Evolutionary conservation across 2,113 vertebrate genomes (phyloP), one percentile per base, ranked within the genome.

Genomic region (Dipodomys ordii): DNA sequence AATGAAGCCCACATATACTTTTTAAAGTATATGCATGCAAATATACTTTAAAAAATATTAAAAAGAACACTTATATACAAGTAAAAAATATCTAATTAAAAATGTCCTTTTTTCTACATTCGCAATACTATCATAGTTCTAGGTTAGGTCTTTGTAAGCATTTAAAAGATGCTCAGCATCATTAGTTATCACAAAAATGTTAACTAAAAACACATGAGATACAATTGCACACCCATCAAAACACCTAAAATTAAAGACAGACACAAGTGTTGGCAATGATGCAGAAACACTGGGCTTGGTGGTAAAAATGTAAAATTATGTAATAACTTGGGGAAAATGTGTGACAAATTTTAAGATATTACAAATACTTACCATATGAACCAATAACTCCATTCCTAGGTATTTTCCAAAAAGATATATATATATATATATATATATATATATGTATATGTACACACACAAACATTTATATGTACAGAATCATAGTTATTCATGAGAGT

Each of bases 371-470:
- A 94, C 18, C 67, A 62, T 69, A 81, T 77, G 71, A 87, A 35
- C 44, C 73, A 87, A 44, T 27, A 95, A 81, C 93, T 95, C 27
- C 49, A 95, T 62, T 89, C 44, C 46, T n/a, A 92, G 72, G 19
- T 92, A 87, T 94, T 93, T 96, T 93, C 35, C 72, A 77, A 78
- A 88, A 22, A 92, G 25, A 95, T 92, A 96, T 39, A 39, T 39
- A 39, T 39, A 39, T 39, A 39, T 39, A 39, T 65, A 44, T 74
- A 28, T n/a, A 53, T 67, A 74, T 49, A 88, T 91, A 95, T n/a
- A 93, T 25, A 69, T 84, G 0, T 77, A 85, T 0, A 8, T 88
- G 82, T 57, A 49, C 74, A 30, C 39, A 53, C 67, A 74, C 65
- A 92, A 94, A 95, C 39, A 93, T 30, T 82, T 84, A 1, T 77